A percentile compares a stretch with the other conserved stretches of the same genome.
Conservation (phyloP, 2,888 invertebrate species). For the Poecilus cupreus region DNA sequence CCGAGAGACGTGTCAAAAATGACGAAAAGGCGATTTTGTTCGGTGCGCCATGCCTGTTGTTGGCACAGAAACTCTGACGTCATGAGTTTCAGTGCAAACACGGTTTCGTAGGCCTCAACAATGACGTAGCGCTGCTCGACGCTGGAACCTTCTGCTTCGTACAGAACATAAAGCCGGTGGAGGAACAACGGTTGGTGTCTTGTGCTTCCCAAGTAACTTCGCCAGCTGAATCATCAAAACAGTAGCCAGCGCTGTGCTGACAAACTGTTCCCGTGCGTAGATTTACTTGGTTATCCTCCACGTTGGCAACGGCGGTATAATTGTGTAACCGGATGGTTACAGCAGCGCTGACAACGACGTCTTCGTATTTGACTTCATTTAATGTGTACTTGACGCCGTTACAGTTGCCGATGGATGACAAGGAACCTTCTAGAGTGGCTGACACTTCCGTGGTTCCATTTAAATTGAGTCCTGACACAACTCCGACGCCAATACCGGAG, state of each 20-base stretch:
- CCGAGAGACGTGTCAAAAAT: slow-evolving; percentile 21
- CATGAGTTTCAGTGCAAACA: slow-evolving; percentile 9
- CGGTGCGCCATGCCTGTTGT: slow-evolving; percentile 39
- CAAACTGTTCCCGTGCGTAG: slow-evolving; percentile 42
- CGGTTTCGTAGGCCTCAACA: slow-evolving; percentile 9
- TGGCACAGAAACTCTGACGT: not conserved
- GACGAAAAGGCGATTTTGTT: slow-evolving; percentile 6
- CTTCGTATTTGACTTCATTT: slow-evolving; percentile 26
- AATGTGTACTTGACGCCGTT: not conserved
- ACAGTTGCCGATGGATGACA: not conserved
- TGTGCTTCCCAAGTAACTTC: slow-evolving; percentile 30
- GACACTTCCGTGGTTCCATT: slow-evolving; percentile 49
- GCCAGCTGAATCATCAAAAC: slow-evolving; percentile 40
- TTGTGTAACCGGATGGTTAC: slow-evolving; percentile 24
- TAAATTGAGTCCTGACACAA: not conserved
- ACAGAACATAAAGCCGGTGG: slow-evolving; percentile 21
- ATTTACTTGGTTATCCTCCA: slow-evolving; percentile 21
- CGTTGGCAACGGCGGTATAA: slow-evolving; percentile 34
- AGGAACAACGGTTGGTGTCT: not conserved
- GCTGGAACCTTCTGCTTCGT: not conserved
- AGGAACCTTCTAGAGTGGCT: not conserved
- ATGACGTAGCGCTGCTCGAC: not conserved
- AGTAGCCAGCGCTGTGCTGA: not conserved
- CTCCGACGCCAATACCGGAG: slow-evolving; percentile 12
- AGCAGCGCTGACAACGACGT: slow-evolving; percentile 44